These are phyloP conservation scores for Aleiodes leptofemur DNA, from an alignment of 2,888 invertebrate species.

Conservation along the genomic window DNA sequence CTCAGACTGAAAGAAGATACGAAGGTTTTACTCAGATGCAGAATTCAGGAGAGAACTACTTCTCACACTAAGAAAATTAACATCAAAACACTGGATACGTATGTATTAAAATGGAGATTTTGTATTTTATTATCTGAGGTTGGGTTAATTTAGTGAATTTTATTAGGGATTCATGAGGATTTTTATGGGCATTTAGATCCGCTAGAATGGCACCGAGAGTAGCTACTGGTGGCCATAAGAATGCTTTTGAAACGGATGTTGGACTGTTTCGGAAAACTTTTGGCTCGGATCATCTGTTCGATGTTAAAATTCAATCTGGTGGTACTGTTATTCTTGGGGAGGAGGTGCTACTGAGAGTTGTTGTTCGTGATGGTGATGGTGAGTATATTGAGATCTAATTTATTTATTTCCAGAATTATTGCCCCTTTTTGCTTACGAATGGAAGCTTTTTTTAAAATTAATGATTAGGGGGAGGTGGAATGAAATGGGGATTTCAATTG, in stretches of 20 bases:
- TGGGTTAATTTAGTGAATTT: background rate
- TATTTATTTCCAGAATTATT: too few species aligned
- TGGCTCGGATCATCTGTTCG: conserved; percentile 75
- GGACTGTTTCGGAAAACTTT: conserved; percentile 76
- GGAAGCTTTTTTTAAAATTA: too few species aligned
- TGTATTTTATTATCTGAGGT: background rate
- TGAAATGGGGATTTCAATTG: too few species aligned
- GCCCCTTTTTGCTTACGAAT: too few species aligned
- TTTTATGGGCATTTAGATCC: conserved; percentile 54
- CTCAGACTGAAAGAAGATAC: conserved; percentile 77
- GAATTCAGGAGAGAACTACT: conserved; percentile 77
- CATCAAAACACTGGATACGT: conserved; percentile 67
- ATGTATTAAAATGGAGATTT: conserved; percentile 46
- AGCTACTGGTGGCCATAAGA: conserved; percentile 78
- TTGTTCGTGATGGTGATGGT: conserved; percentile 79
- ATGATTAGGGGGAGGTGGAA: too few species aligned
- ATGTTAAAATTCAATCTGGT: conserved; percentile 76
- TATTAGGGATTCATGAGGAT: conserved; percentile 27
- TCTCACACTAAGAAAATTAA: conserved; percentile 75
- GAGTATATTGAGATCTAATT: conserved; percentile 49
- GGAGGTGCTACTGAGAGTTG: conserved; percentile 77
- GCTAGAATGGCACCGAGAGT: conserved; percentile 69
- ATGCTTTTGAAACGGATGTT: conserved; percentile 77
- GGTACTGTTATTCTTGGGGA: conserved; percentile 79
- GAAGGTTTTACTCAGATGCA: conserved; percentile 78